Conservation (phyloP, 1,140 invertebrate species). For the Cepaea nemoralis region DNA sequence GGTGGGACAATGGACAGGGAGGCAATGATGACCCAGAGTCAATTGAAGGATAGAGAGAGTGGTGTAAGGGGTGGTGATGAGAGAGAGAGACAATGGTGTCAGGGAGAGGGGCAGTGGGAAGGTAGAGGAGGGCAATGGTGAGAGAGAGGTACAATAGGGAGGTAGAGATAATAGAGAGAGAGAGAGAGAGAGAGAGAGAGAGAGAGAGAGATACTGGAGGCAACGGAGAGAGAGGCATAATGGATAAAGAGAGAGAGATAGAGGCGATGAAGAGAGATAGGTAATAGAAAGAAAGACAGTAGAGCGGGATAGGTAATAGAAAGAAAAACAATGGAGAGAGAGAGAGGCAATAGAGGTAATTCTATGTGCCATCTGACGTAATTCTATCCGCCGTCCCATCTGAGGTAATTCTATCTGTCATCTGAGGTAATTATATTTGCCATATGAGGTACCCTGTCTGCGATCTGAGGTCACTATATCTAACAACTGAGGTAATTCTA, state of each 20-base stretch:
- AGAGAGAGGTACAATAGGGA: neutral
- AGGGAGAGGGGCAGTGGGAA: neutral
- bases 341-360: too few species aligned
- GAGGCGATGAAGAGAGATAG: neutral
- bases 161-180: neutral
- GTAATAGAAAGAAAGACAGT: neutral
- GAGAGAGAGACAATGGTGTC: neutral
- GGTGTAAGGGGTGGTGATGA: neutral
- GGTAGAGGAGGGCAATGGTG: neutral
- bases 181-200: neutral
- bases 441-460: too few species aligned
- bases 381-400: too few species aligned
- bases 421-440: too few species aligned
- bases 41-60: too few species aligned
- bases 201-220: neutral
- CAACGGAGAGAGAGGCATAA: neutral
- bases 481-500: too few species aligned
- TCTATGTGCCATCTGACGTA: too few species aligned
- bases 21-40: too few species aligned
- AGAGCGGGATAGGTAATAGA: neutral
- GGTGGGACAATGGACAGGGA: neutral
- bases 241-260: neutral
- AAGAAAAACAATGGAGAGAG: neutral
- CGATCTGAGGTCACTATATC: too few species aligned
- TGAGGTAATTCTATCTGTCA: too few species aligned